Conservation (phyloP, 2,888 invertebrate genomes). For the Galerucella calmariensis region DNA sequence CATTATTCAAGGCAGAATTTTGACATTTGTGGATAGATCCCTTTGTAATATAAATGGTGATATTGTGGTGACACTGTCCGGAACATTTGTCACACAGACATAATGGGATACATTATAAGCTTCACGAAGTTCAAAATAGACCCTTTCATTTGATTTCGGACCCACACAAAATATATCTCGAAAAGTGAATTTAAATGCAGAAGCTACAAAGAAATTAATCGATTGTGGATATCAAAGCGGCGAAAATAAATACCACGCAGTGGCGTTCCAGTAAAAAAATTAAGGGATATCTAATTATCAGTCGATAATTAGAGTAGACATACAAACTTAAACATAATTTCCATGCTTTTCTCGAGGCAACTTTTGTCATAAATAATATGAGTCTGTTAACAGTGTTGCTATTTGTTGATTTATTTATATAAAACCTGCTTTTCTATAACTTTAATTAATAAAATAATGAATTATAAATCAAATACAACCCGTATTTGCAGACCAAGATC, state of each 20-base stretch:
- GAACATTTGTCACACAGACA: constrained; percentile 38
- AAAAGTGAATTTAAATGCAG: constrained; percentile 3
- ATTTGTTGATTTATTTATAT: not conserved
- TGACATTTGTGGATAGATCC: constrained; percentile 59
- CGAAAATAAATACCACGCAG: not conserved
- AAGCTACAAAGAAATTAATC: constrained; percentile 20
- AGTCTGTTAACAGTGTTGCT: not conserved
- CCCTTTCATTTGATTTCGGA: constrained; percentile 22
- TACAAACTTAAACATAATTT: too few species aligned
- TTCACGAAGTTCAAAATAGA: constrained; percentile 26
- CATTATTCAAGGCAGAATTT: constrained; percentile 59
- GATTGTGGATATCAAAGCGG: not conserved
- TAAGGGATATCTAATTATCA: not conserved
- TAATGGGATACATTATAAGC: constrained; percentile 36
- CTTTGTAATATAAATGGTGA: constrained; percentile 52
- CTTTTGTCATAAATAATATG: too few species aligned
- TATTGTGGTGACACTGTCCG: constrained; percentile 46
- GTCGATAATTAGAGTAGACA: too few species aligned
- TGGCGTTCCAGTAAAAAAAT: not conserved
- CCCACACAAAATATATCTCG: constrained; percentile 6
- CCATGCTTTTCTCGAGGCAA: too few species aligned
- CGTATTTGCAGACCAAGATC: not conserved
- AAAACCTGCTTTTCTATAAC: too few species aligned
- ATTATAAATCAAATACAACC: not conserved
- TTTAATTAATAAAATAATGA: not conserved